Evolutionary conservation across 2,888 invertebrate genomes (phyloP), one percentile per base, ranked within the genome.

Genomic region (Sarcophaga rosellei): DNA sequence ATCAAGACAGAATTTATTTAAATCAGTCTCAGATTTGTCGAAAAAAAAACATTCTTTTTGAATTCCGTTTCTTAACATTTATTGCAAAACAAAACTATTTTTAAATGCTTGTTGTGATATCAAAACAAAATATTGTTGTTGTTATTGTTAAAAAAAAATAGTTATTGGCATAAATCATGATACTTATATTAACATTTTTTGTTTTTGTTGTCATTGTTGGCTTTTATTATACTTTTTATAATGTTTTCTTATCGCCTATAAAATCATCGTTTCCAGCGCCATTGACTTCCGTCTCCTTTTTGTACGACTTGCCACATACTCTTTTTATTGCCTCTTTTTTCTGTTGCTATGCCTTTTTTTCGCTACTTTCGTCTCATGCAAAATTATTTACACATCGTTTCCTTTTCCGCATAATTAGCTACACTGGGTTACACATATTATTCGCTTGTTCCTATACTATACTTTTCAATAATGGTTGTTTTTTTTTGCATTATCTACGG

Each of bases 401-500:
- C 70, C 76, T 53, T 82, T 73, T 82, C 82, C 82, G 77, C 72
- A 77, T 77, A 82, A 82, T 77, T 82, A 77, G 44, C 21, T 77
- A 17, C 53, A 35, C 35, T 35, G 35, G 8, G 10, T 35, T 35
- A 2, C 35, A 10, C 2, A 35, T 53, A 17, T 17, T 53, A 53
- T 17, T 17, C 1, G 4, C 8, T 53, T 17, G 12, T 53, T 53
- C 53, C 12, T 4, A 53, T 53, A 15, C 15, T 53, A 53, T 53
- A 0, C 53, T 53, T 53, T 12, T 12, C 4, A 15, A 15, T 53
- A 3, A 1, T 15, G 15, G 3, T 15, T 53, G 11, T 53, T 12
- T 15, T n/a, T n/a, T n/a, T n/a, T n/a, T n/a, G n/a, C n/a, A n/a
- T n/a, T n/a, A n/a, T n/a, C n/a, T n/a, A n/a, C n/a, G n/a, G n/a